Base-by-base conservation (phyloP, 1,140 invertebrate species). In the Orchesella cincta region DNA sequence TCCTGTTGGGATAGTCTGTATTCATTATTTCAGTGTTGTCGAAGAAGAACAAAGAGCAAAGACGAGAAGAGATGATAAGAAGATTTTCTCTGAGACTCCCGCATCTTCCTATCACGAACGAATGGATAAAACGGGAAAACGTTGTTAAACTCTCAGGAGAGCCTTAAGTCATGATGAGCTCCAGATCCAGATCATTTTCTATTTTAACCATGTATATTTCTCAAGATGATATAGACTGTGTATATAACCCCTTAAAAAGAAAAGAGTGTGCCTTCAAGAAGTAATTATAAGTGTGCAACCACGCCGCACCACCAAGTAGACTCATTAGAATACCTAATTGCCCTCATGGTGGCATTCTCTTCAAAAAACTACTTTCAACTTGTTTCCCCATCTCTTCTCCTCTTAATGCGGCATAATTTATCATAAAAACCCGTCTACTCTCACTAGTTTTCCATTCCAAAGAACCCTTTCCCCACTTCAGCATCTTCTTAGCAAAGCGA, bases 301-400 rank as follows among this genome's bases (percentile, higher is more conserved):
- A n/a, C 51, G 52, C 52, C 51, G 57, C 46, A 29, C 20, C 73
- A 74, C 57, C 73, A 54, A 46, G 34, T 71, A 74, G 73, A 74
- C 57, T 74, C 73, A 74, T 74, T 74, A 74, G 46, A 74, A 74
- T 74, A 74, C 57, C 57, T 74, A 74, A 74, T 74, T 74, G 73
- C 46, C 73, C 73, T 74, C 73, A 46, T 46, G 39, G 39, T 46
- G 20, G 8, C 20, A 46, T 46, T 46, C 20, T 20, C 39, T 46
- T 20, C 39, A 46, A 12, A 12, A 8, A 46, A 20, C 39, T 46
- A 20, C 20, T 46, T 20, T 12, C 8, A 46, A 46, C 39, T 46
- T 46, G 39, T 46, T 46, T 20, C 20, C 8, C 39, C 39, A 46
- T 20, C 39, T 46, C 39, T 46, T 46, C 20, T 46, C 39, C 39